These are phyloP conservation scores for Bubo bubo DNA, from an alignment of 2,113 vertebrate genomes.

Conservation along the genomic window DNA sequence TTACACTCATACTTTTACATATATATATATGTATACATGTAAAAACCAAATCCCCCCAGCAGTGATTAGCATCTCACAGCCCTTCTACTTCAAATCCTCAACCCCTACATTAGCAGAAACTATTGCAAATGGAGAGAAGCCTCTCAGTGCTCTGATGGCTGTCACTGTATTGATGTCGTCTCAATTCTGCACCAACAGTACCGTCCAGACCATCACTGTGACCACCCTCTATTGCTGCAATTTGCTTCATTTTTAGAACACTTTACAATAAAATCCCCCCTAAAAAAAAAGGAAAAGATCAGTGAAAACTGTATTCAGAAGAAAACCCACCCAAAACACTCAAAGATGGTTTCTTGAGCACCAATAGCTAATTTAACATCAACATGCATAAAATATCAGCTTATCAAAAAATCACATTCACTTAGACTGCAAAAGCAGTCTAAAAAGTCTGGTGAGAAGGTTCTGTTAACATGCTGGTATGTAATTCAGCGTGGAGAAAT, in stretches of 20 bases:
- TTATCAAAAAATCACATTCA: conserved; percentile 39
- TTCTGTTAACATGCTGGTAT: not conserved
- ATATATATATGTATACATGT: not conserved
- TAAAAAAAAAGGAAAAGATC: not conserved
- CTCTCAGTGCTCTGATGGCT: not conserved
- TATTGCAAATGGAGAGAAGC: not conserved
- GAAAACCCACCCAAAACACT: not conserved
- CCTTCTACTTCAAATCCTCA: not conserved
- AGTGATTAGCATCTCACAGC: not conserved
- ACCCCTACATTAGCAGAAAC: not conserved
- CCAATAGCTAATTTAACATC: not conserved
- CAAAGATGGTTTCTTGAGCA: conserved; percentile 1
- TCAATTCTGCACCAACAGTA: not conserved
- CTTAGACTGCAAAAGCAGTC: not conserved
- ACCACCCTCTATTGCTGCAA: not conserved
- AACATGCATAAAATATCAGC: conserved; percentile 5
- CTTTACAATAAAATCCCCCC: not conserved
- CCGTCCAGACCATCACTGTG: not conserved
- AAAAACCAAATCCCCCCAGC: not conserved
- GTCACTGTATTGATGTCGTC: not conserved
- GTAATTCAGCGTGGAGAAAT: not conserved
- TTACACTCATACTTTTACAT: not conserved
- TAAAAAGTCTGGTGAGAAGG: not conserved
- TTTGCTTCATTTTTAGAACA: not conserved
- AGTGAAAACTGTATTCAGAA: not conserved